phyloP scores from a whole-genome alignment of 2,797 vertebrate species.

The Alca torda region DNA sequence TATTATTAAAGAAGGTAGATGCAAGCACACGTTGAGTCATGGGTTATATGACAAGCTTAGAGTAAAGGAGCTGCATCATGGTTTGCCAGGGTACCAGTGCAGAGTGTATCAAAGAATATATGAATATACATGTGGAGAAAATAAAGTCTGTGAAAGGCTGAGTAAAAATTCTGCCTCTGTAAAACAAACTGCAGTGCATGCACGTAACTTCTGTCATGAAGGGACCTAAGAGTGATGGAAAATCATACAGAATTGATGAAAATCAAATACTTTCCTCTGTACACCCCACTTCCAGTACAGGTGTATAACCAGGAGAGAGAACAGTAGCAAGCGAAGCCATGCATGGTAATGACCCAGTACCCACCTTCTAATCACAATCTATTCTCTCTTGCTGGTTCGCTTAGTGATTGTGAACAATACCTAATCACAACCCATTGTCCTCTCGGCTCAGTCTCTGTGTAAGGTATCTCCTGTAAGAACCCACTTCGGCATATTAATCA shows the following conservation, averaged over 20 bases:
- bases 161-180: not conserved
- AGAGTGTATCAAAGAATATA: not conserved
- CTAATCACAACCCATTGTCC: constrained; percentile 58
- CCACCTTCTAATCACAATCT: constrained; percentile 32
- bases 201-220: not conserved
- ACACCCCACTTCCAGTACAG: not conserved
- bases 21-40: not conserved
- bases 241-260: constrained; percentile 5
- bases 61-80: not conserved
- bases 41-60: not conserved
- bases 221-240: not conserved
- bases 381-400: constrained; percentile 17
- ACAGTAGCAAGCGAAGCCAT: not conserved
- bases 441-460: not conserved
- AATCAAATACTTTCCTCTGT: not conserved
- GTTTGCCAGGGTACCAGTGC: not conserved
- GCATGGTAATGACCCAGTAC: not conserved
- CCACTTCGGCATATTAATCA: not conserved
- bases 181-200: not conserved
- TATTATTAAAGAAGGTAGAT: not conserved
- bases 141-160: not conserved
- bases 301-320: not conserved
- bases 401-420: constrained; percentile 21
- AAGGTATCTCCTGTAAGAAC: not conserved
- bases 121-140: not conserved